Percentiles rank a stretch among this genome's conserved stretches.
Evolutionary conservation across 2,888 invertebrate genomes (phyloP).

Genomic region (Hemistola chrysoprasaria): DNA sequence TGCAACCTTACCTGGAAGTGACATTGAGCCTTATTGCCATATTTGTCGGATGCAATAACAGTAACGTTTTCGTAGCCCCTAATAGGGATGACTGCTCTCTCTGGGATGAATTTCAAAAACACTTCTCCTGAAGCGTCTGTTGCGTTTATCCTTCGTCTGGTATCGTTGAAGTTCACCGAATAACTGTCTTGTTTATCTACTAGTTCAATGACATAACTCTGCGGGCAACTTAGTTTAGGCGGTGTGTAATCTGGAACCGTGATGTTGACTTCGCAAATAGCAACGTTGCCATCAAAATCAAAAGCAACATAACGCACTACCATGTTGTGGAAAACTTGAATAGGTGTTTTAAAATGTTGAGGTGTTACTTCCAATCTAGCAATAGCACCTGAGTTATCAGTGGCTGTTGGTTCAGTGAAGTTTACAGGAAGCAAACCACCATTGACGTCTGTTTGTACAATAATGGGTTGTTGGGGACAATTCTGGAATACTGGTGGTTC

Average conservation of each 20-base stretch:
- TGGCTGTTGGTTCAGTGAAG: constrained; percentile 95
- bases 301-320: constrained; percentile 97
- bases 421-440: constrained; percentile 95
- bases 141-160: constrained; percentile 90
- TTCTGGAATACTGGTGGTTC: constrained; percentile 98
- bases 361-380: constrained; percentile 96
- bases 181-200: constrained; percentile 95
- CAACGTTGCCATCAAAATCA: constrained; percentile 98
- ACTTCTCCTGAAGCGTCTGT: constrained; percentile 95
- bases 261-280: constrained; percentile 97
- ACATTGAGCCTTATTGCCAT: constrained; percentile 94
- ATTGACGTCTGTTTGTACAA: constrained; percentile 93
- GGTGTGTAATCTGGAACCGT: constrained; percentile 97
- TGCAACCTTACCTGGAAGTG: constrained; percentile 90
- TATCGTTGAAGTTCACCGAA: constrained; percentile 95
- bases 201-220: constrained; percentile 96
- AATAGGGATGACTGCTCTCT: constrained; percentile 91
- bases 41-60: constrained; percentile 92
- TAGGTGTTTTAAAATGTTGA: constrained; percentile 93
- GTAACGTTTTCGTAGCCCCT: constrained; percentile 96
- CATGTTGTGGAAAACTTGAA: constrained; percentile 94
- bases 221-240: constrained; percentile 94
- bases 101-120: constrained; percentile 90
- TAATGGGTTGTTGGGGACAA: constrained; percentile 95
- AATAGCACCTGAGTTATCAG: constrained; percentile 97